These are phyloP conservation scores for Pyralis farinalis DNA, from an alignment of 2,888 invertebrate species.

Conservation along the genomic window DNA sequence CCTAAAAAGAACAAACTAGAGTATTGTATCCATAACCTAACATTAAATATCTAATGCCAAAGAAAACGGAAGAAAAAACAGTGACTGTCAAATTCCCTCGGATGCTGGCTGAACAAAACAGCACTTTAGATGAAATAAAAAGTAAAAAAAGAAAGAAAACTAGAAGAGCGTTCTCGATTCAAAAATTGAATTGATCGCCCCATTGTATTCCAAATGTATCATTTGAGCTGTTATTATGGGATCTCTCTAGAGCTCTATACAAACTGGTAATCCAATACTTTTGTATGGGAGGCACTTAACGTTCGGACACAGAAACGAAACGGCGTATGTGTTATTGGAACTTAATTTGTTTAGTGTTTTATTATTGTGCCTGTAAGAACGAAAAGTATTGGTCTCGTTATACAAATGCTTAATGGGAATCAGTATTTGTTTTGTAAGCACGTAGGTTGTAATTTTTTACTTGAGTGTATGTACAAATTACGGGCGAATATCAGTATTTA, in stretches of 20 bases:
- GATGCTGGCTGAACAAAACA: conserved; percentile 79
- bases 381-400: conserved; percentile 3
- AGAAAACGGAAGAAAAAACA: conserved; percentile 72
- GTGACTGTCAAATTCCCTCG: conserved; percentile 79
- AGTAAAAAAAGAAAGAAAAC: conserved; percentile 50
- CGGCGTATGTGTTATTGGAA: conserved; percentile 48
- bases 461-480: background rate
- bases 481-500: background rate
- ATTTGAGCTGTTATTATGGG: conserved; percentile 80
- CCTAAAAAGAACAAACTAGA: no score
- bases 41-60: conserved; percentile 53
- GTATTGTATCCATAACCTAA: conserved; percentile 44
- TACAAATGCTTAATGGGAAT: conserved; percentile 8
- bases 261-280: conserved; percentile 79
- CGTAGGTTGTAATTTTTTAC: background rate
- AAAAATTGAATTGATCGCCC: conserved; percentile 81
- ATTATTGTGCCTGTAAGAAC: conserved; percentile 18
- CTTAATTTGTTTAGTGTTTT: conserved; percentile 56
- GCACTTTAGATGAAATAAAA: conserved; percentile 75
- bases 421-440: conserved; percentile 5
- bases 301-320: conserved; percentile 50
- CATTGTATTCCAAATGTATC: conserved; percentile 81
- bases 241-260: conserved; percentile 73
- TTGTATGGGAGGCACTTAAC: conserved; percentile 80
- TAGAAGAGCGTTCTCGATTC: conserved; percentile 80